phyloP scores from a whole-genome alignment of 2,888 invertebrate genomes.

The Pasiphila rectangulata region DNA sequence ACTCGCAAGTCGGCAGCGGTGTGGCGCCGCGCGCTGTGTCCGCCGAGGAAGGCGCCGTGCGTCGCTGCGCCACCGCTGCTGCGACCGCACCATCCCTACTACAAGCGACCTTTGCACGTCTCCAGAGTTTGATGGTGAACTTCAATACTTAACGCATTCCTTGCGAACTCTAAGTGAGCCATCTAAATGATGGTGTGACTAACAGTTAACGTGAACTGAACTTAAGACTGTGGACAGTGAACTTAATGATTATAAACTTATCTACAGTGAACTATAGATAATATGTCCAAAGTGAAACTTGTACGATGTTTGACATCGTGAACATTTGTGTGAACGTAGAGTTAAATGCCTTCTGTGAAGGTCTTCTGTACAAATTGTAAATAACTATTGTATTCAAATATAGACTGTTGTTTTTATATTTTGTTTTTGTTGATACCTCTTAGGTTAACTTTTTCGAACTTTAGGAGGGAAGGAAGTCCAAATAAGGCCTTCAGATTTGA shows the following conservation, averaged over 20 bases:
- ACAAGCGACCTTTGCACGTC: constrained; percentile 69
- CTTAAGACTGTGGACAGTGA: not conserved
- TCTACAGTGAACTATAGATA: constrained; percentile 1
- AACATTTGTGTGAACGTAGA: constrained; percentile 39
- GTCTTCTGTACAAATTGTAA: constrained; percentile 69
- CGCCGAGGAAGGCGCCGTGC: constrained; percentile 66
- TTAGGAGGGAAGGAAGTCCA: no score
- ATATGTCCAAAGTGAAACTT: constrained; percentile 8
- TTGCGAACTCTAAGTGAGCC: not conserved
- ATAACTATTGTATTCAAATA: constrained; percentile 59
- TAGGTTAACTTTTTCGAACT: not conserved
- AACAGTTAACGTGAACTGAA: not conserved
- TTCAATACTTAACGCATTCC: not conserved
- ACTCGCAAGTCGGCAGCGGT: constrained; percentile 79
- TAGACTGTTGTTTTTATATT: constrained; percentile 63
- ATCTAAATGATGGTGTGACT: not conserved
- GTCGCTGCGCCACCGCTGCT: constrained; percentile 63
- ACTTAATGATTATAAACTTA: not conserved
- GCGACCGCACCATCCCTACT: constrained; percentile 60
- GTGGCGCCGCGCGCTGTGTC: constrained; percentile 79
- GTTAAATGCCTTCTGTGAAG: constrained; percentile 74
- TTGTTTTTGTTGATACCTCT: constrained; percentile 35
- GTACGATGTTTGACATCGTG: constrained; percentile 30
- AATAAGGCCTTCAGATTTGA: no score
- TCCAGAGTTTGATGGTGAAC: constrained; percentile 58